Base-by-base conservation (phyloP, 1,140 invertebrate species). In the Zaprionus ghesquierei region DNA sequence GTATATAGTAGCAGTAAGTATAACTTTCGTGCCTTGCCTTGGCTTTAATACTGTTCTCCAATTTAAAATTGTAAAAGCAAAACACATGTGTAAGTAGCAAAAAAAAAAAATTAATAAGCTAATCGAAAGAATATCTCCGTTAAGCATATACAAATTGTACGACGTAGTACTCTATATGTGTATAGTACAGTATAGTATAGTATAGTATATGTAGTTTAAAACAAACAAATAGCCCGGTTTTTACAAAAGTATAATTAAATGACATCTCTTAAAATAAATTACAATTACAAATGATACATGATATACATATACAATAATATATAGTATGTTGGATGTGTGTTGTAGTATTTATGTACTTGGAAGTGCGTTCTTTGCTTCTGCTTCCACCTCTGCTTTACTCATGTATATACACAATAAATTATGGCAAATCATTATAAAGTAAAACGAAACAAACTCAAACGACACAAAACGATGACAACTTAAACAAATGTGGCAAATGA, bases 41-140 rank as follows among this genome's bases (percentile, higher is more conserved):
- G 82, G 84, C 79, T 64, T 81, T 87, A 87, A 87, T 87, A 87
- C 82, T 87, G 84, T 82, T 87, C 79, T 89, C 84, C 82, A 87
- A 87, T 89, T 89, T 87, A 59, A 60, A 87, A 87, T 86, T 87
- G 81, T 81, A 75, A 81, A 81, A 74, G 78, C 80, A 76, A 46
- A 20, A 46, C 8, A 35, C 13, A 35, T 13, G 75, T 72, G 61
- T 78, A 77, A 77, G 66, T 79, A 81, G 70, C 82, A 69, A 79
- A 79, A 41, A 77, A 69, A 79, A 79, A 41, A 77, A 79, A 68
- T 77, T 87, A 78, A 63, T 56, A 12, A 78, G 78, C 68, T 87
- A 68, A 86, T 8, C 12, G 75, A 72, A 77, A 65, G 35, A 87
- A 75, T 63, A 50, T 61, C 65, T 56, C 66, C 51, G 35, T 68